These are phyloP conservation scores for Leuciscus waleckii DNA, from an alignment of 2,797 vertebrate species.

Conservation along the genomic window DNA sequence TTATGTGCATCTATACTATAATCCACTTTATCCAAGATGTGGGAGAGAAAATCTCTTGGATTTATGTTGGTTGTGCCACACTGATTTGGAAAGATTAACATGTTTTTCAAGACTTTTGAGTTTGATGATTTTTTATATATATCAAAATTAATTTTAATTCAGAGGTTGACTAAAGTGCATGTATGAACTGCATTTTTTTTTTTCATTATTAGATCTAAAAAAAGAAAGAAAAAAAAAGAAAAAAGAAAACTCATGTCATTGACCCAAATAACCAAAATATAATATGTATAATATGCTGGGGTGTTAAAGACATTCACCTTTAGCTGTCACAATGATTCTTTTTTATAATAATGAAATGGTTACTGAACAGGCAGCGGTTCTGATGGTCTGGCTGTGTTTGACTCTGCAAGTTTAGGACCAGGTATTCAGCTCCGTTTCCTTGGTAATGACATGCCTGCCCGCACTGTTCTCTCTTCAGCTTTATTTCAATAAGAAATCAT, in stretches of 20 bases:
- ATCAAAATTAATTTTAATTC: too few relatives aligned
- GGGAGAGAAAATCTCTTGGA: background rate
- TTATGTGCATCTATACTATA: background rate
- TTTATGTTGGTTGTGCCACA: background rate
- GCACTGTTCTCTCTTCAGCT: conserved; percentile 66
- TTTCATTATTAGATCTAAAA: background rate
- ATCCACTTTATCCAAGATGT: background rate
- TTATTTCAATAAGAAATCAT: conserved; percentile 81
- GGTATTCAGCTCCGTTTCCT: conserved; percentile 66
- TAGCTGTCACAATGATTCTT: background rate
- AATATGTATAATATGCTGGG: background rate
- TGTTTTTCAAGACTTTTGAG: background rate
- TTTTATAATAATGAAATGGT: conserved; percentile 12
- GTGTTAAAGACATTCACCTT: background rate
- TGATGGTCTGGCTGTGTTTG: conserved; percentile 43
- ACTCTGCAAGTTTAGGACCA: conserved; percentile 58
- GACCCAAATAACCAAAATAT: background rate
- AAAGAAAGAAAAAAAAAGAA: too few relatives aligned
- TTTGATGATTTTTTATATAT: background rate
- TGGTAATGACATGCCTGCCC: conserved; percentile 70
- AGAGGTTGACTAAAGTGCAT: background rate
- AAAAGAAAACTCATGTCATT: background rate
- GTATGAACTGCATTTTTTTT: background rate
- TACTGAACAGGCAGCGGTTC: conserved; percentile 15
- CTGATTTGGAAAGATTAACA: background rate